phyloP scores from a whole-genome alignment of 2,888 invertebrate species.

The Eucera pruinosa region DNA sequence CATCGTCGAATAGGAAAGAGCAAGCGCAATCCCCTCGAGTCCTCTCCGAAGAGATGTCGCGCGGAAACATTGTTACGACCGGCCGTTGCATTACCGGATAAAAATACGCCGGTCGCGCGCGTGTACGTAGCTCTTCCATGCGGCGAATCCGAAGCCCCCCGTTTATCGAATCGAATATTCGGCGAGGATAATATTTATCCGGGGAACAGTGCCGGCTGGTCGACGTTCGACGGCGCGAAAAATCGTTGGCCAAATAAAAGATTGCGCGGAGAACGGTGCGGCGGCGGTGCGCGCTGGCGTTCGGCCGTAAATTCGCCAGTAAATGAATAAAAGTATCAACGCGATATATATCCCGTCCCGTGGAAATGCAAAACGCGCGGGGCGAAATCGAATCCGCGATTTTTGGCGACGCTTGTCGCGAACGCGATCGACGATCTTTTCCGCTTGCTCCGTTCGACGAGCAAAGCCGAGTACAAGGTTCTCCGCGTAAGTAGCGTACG shows the following conservation, averaged over 20 bases:
- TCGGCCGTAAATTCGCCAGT: slow-evolving; percentile 7
- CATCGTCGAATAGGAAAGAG: slow-evolving; percentile 23
- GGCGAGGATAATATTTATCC: slow-evolving; percentile 34
- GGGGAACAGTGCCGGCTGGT: not conserved
- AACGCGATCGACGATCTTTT: slow-evolving; percentile 23
- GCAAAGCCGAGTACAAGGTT: not conserved
- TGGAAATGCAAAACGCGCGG: slow-evolving; percentile 14
- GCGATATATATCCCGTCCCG: not conserved
- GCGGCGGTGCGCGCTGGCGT: too few relatives aligned
- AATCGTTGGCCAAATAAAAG: slow-evolving; percentile 23
- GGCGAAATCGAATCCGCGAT: slow-evolving; percentile 12
- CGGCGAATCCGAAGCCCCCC: slow-evolving; percentile 1
- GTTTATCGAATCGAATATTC: slow-evolving; percentile 24
- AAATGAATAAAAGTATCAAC: not conserved
- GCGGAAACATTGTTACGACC: slow-evolving; percentile 30
- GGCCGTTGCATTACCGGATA: slow-evolving; percentile 25
- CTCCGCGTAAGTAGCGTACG: too few relatives aligned
- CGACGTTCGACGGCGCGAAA: slow-evolving; percentile 9
- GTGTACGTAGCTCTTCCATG: not conserved
- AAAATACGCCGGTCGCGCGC: slow-evolving; percentile 18
- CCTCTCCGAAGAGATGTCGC: slow-evolving; percentile 32
- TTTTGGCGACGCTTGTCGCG: slow-evolving; percentile 10
- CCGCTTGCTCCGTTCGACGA: slow-evolving; percentile 27
- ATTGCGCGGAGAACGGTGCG: not conserved
- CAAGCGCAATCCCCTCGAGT: slow-evolving; percentile 32